Percentiles rank a stretch among this genome's conserved stretches.
Conservation (phyloP, 2,888 invertebrate species). For the Drepana falcataria region DNA sequence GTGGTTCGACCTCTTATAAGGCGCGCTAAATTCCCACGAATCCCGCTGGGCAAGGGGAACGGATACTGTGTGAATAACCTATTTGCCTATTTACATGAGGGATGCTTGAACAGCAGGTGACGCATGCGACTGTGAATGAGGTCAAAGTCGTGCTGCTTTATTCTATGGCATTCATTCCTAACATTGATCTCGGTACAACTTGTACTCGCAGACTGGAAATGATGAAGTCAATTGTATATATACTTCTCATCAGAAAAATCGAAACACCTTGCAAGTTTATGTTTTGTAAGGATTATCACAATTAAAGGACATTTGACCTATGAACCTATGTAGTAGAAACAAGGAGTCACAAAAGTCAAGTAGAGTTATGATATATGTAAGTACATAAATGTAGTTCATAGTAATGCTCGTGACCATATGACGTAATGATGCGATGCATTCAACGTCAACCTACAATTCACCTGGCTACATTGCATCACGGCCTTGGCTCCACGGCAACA, state of each 20-base stretch:
- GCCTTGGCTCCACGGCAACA: slow-evolving; percentile 67
- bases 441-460: slow-evolving; percentile 49
- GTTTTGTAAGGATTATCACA: no score
- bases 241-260: no score
- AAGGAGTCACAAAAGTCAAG: no score
- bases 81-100: slow-evolving; percentile 40
- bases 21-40: slow-evolving; percentile 55
- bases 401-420: slow-evolving; percentile 27
- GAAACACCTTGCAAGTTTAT: no score
- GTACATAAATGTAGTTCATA: slow-evolving; percentile 4
- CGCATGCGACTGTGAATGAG: slow-evolving; percentile 16
- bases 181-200: neutral
- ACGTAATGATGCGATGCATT: slow-evolving; percentile 58
- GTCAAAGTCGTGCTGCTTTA: slow-evolving; percentile 30
- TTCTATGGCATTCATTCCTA: slow-evolving; percentile 1
- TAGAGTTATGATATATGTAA: neutral
- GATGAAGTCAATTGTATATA: no score
- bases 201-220: no score
- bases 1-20: slow-evolving; percentile 37
- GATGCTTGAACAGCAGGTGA: slow-evolving; percentile 25
- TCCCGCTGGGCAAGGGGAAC: slow-evolving; percentile 36
- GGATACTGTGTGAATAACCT: slow-evolving; percentile 38
- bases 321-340: no score
- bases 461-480: slow-evolving; percentile 67
- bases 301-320: no score